Evolutionary conservation across 2,888 invertebrate species (phyloP).

Genomic region (Cerceris ruficornis): DNA sequence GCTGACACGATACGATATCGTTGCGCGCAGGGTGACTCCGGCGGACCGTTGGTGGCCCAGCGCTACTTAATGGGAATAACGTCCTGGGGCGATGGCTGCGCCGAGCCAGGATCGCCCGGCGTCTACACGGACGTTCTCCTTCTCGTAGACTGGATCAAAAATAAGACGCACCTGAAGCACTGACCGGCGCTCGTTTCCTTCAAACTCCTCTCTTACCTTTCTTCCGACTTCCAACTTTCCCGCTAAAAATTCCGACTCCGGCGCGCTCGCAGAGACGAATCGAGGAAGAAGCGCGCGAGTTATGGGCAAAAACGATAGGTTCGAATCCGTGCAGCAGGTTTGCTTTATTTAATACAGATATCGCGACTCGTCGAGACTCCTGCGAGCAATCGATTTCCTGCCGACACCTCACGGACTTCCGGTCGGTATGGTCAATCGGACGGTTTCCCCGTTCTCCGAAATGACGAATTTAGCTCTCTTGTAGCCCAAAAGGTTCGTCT

Average conservation of each 20-base stretch:
- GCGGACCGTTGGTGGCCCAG: constrained; percentile 71
- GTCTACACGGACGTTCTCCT: constrained; percentile 69
- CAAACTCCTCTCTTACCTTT: too few relatives aligned
- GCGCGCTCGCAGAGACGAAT: too few relatives aligned
- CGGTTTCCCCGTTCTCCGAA: constrained; percentile 61
- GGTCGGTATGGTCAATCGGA: constrained; percentile 25
- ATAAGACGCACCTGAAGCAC: constrained; percentile 17
- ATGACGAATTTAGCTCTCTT: constrained; percentile 69
- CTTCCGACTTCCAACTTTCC: too few relatives aligned
- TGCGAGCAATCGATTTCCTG: too few relatives aligned
- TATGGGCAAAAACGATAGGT: too few relatives aligned
- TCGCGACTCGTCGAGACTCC: too few relatives aligned
- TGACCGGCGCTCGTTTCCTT: neutral
- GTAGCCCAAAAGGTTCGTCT: constrained; percentile 64
- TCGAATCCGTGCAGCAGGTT: too few relatives aligned
- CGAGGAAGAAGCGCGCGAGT: too few relatives aligned
- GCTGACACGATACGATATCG: neutral
- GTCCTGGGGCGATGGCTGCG: constrained; percentile 76
- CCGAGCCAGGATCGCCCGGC: constrained; percentile 66
- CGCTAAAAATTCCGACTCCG: too few relatives aligned
- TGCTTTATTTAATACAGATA: too few relatives aligned
- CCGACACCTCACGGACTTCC: too few relatives aligned
- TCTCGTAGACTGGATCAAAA: constrained; percentile 70
- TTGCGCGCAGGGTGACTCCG: constrained; percentile 73
- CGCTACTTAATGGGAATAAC: constrained; percentile 71